A percentile compares a stretch with the other conserved stretches of the same genome.
These are phyloP conservation scores for Marisa cornuarietis DNA, from an alignment of 1,140 invertebrate genomes.

Conservation along the genomic window DNA sequence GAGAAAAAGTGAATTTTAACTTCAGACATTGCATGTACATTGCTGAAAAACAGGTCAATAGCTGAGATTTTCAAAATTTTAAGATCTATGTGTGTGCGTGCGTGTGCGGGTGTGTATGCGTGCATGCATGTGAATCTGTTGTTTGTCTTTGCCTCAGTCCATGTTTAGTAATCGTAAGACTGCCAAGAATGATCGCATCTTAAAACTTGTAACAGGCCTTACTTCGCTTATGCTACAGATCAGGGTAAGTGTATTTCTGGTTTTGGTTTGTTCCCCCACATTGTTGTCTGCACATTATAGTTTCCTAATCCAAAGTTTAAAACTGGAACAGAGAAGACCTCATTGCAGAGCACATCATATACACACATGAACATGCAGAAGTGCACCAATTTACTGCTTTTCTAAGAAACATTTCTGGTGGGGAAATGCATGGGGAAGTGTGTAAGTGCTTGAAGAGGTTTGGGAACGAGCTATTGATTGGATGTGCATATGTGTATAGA, in stretches of 20 bases:
- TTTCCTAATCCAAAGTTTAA: too few relatives aligned
- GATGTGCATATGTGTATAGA: too few relatives aligned
- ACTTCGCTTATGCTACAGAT: constrained; percentile 92
- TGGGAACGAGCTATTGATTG: too few relatives aligned
- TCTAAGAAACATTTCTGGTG: neutral
- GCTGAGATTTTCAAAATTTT: too few relatives aligned
- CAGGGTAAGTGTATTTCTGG: constrained; percentile 71
- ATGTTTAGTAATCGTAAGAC: constrained; percentile 63
- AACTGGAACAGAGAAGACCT: too few relatives aligned
- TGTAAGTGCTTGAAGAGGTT: too few relatives aligned
- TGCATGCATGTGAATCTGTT: neutral
- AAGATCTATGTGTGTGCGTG: neutral
- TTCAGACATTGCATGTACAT: too few relatives aligned
- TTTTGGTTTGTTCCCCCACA: neutral
- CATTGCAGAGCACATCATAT: too few relatives aligned
- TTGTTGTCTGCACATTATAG: too few relatives aligned
- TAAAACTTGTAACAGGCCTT: constrained; percentile 86
- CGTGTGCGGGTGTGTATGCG: neutral
- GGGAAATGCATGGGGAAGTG: neutral
- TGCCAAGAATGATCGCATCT: constrained; percentile 62
- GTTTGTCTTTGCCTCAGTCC: constrained; percentile 36
- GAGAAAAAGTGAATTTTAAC: too few relatives aligned
- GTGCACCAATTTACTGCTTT: neutral
- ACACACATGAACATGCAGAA: too few relatives aligned
- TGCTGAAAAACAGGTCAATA: too few relatives aligned